Conservation (phyloP, 2,888 invertebrate species). For the Anodontia alba region DNA sequence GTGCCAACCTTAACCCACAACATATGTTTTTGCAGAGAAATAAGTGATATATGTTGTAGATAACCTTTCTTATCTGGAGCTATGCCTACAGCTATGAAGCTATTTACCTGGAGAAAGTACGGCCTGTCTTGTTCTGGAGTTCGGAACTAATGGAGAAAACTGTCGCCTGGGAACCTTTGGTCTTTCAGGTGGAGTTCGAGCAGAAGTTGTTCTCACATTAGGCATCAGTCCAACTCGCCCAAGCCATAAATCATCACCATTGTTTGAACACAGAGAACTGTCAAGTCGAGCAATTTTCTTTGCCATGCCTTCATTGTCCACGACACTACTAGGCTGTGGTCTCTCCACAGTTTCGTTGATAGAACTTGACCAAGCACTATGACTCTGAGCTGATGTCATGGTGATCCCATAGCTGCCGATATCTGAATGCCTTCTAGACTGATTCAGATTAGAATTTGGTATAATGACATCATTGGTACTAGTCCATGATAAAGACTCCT, state of each 20-base stretch:
- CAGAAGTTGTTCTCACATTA: conserved; percentile 26
- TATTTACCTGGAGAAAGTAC: not conserved
- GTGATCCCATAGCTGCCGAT: conserved; percentile 34
- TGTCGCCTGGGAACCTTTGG: conserved; percentile 54
- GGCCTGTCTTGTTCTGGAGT: not conserved
- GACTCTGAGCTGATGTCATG: conserved; percentile 22
- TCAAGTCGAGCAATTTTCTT: conserved; percentile 61
- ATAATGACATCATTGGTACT: conserved; percentile 12
- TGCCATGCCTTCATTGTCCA: conserved; percentile 61
- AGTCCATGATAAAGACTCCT: conserved; percentile 22
- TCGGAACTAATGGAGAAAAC: conserved; percentile 19
- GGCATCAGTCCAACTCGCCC: conserved; percentile 8
- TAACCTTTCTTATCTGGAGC: too few relatives aligned
- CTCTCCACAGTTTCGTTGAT: conserved; percentile 56
- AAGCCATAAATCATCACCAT: conserved; percentile 41
- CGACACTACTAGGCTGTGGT: conserved; percentile 55
- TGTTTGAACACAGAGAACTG: conserved; percentile 35
- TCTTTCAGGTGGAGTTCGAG: conserved; percentile 55
- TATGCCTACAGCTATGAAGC: too few relatives aligned
- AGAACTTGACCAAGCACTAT: conserved; percentile 34
- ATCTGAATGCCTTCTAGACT: conserved; percentile 26
- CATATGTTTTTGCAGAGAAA: too few relatives aligned
- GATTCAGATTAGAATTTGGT: conserved; percentile 6
- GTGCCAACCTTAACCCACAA: too few relatives aligned
- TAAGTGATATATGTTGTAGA: too few relatives aligned